A percentile compares a stretch with the other conserved stretches of the same genome.
Conservation (phyloP, 1,140 invertebrate genomes). For the Armadillidium nasatum region DNA sequence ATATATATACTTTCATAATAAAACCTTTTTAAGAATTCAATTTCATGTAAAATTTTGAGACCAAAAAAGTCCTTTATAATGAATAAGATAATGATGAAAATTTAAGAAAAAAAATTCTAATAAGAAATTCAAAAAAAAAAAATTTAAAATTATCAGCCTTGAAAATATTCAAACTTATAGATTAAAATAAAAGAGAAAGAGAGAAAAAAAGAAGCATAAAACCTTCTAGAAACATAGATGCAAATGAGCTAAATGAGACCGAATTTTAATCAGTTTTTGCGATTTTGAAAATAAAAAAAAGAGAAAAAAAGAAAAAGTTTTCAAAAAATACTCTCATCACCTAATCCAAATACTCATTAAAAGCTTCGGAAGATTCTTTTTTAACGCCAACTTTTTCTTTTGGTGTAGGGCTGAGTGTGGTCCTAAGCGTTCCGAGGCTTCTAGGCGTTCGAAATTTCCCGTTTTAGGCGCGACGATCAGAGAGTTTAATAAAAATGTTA, state of each 20-base stretch:
- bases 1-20: background rate
- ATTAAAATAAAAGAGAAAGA: no score
- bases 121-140: background rate
- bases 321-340: background rate
- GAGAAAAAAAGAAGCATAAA: background rate
- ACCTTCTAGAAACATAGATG: background rate
- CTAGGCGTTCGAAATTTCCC: no score
- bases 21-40: background rate
- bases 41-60: no score
- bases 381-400: background rate
- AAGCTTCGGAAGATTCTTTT: background rate
- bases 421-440: background rate
- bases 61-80: background rate
- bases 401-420: background rate
- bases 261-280: slow-evolving; percentile 13
- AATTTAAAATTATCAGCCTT: background rate
- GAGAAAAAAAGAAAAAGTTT: background rate
- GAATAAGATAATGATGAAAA: slow-evolving; percentile 7
- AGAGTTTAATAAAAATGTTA: slow-evolving; percentile 30
- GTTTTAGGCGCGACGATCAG: background rate
- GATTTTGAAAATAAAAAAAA: background rate
- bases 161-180: background rate
- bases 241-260: slow-evolving; percentile 12
- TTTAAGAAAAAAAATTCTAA: background rate
- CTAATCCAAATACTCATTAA: slow-evolving; percentile 11